Percentiles rank a stretch among this genome's conserved stretches.
phyloP scores from a whole-genome alignment of 2,888 invertebrate genomes.

The Creontiades dilutus region DNA sequence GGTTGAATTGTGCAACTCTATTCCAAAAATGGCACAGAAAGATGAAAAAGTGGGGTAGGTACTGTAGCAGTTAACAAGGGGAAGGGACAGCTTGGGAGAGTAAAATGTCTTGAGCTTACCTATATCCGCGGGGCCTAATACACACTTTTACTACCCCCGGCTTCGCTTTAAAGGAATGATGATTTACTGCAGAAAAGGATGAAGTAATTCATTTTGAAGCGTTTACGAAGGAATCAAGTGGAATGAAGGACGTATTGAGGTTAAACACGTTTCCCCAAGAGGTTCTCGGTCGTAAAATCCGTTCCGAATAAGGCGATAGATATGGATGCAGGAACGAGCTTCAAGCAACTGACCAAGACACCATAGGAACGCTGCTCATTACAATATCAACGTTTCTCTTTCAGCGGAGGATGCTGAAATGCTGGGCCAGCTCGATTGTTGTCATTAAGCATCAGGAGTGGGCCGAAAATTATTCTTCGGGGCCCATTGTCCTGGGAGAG shows the following conservation, averaged over 20 bases:
- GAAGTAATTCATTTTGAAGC: constrained; percentile 70
- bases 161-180: constrained; percentile 61
- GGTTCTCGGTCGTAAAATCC: constrained; percentile 55
- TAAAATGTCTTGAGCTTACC: constrained; percentile 61
- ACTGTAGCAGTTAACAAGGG: neutral
- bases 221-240: constrained; percentile 62
- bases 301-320: constrained; percentile 46
- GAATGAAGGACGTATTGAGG: constrained; percentile 60
- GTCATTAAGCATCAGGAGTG: constrained; percentile 58
- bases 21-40: neutral
- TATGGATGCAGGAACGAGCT: neutral
- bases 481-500: neutral
- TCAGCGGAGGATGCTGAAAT: neutral
- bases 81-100: constrained; percentile 17
- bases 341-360: constrained; percentile 29
- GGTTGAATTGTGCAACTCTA: neutral
- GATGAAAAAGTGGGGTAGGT: constrained; percentile 1
- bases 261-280: constrained; percentile 56
- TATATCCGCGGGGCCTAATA: constrained; percentile 54
- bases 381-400: constrained; percentile 57
- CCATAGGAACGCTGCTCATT: constrained; percentile 26
- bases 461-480: constrained; percentile 61
- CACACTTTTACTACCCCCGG: constrained; percentile 67
- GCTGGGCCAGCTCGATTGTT: constrained; percentile 49
- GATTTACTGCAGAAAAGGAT: constrained; percentile 65